These are phyloP conservation scores for Piprites chloris DNA, from an alignment of 2,113 vertebrate species.

Conservation along the genomic window DNA sequence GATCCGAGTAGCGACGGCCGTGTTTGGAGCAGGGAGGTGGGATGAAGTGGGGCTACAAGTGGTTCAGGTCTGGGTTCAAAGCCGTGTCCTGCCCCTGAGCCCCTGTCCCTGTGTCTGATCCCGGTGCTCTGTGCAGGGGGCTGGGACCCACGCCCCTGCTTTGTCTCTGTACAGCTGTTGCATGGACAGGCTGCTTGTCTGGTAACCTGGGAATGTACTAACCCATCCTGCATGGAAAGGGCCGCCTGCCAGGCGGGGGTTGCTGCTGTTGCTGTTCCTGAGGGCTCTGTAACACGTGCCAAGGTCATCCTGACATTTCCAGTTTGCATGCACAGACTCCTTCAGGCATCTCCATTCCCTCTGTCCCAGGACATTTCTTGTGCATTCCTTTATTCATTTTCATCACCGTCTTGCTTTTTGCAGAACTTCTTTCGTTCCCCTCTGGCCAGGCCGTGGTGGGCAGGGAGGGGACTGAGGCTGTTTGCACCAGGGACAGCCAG, in stretches of 20 bases:
- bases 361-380: neutral
- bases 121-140: neutral
- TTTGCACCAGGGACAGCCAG: neutral
- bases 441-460: neutral
- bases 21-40: neutral
- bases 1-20: neutral
- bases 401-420: neutral
- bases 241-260: neutral
- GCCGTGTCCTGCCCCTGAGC: neutral
- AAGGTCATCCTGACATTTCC: neutral
- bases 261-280: constrained; percentile 62
- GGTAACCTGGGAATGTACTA: constrained; percentile 64
- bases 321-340: neutral
- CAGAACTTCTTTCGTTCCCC: neutral
- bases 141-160: neutral
- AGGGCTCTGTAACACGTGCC: neutral
- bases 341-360: neutral
- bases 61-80: neutral
- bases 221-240: constrained; percentile 8
- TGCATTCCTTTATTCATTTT: neutral
- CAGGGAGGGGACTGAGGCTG: neutral
- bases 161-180: neutral
- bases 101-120: neutral
- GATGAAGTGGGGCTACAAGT: neutral
- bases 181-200: neutral